phyloP scores from a whole-genome alignment of 2,888 invertebrate species.

The Eupithecia dodoneata region DNA sequence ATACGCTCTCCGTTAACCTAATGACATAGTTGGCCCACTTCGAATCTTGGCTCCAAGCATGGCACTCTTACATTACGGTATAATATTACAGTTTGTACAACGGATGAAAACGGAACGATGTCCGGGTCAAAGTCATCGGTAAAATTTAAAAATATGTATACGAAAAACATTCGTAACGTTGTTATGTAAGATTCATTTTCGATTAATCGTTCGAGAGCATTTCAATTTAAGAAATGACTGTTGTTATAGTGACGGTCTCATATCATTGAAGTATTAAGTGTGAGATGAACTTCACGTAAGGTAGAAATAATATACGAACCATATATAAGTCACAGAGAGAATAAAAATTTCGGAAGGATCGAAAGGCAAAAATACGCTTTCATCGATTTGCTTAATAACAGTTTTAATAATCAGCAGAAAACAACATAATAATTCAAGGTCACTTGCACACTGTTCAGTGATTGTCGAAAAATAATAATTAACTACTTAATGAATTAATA shows the following conservation, averaged over 20 bases:
- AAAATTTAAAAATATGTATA: conserved; percentile 15
- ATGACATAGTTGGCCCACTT: conserved; percentile 76
- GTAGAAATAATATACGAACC: background rate
- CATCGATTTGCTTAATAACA: background rate
- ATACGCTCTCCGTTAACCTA: conserved; percentile 72
- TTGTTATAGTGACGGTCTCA: background rate
- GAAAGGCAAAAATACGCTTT: background rate
- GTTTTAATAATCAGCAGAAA: background rate
- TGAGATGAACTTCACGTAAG: background rate
- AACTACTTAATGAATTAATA: background rate
- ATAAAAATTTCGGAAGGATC: background rate
- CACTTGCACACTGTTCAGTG: background rate
- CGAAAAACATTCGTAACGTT: background rate
- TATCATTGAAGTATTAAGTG: background rate
- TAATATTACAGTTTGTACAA: conserved; percentile 68
- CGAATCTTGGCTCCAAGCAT: conserved; percentile 61
- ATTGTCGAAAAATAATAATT: background rate
- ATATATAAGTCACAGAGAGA: background rate
- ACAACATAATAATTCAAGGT: background rate
- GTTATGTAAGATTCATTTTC: conserved; percentile 10
- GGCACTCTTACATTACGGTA: conserved; percentile 76
- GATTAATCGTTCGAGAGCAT: conserved; percentile 7
- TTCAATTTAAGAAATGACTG: background rate
- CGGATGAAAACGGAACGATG: conserved; percentile 68
- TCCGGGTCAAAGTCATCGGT: conserved; percentile 73